These are phyloP conservation scores for Holothuria leucospilota DNA, from an alignment of 53 echinoderm and acorn worm genomes.

Conservation along the genomic window DNA sequence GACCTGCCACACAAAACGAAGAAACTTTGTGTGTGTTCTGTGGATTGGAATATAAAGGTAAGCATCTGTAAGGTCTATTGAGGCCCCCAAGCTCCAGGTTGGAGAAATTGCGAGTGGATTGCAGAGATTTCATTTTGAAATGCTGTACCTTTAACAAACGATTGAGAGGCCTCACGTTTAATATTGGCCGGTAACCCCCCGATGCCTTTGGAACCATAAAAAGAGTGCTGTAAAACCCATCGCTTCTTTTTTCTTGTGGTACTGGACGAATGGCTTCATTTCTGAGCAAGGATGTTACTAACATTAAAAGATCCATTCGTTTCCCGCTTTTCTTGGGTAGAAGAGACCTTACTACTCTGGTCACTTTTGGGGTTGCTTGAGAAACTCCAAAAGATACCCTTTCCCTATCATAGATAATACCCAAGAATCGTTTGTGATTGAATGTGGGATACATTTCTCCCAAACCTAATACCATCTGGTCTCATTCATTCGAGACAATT, in stretches of 20 bases:
- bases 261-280: background rate
- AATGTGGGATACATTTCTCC: too few species aligned
- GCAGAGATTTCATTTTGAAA: slow-evolving; percentile 1
- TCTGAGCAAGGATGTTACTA: background rate
- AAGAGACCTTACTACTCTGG: background rate
- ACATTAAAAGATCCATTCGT: background rate
- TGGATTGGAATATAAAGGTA: slow-evolving; percentile 21
- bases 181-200: background rate
- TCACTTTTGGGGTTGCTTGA: background rate
- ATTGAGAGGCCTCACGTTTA: slow-evolving; percentile 1
- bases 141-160: background rate
- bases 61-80: slow-evolving; percentile 9
- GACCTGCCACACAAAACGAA: too few species aligned
- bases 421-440: too few species aligned
- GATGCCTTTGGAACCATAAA: slow-evolving; percentile 8
- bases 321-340: background rate
- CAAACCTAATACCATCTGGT: too few species aligned
- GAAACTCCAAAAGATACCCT: background rate
- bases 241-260: background rate
- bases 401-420: too few species aligned
- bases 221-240: slow-evolving; percentile 3
- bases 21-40: background rate
- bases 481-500: too few species aligned
- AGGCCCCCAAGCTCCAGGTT: background rate
- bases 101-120: background rate